Percentiles rank a stretch among this genome's conserved stretches.
These are phyloP conservation scores for Salvelinus sp. DNA, from an alignment of 2,113 vertebrate genomes.

Conservation along the genomic window DNA sequence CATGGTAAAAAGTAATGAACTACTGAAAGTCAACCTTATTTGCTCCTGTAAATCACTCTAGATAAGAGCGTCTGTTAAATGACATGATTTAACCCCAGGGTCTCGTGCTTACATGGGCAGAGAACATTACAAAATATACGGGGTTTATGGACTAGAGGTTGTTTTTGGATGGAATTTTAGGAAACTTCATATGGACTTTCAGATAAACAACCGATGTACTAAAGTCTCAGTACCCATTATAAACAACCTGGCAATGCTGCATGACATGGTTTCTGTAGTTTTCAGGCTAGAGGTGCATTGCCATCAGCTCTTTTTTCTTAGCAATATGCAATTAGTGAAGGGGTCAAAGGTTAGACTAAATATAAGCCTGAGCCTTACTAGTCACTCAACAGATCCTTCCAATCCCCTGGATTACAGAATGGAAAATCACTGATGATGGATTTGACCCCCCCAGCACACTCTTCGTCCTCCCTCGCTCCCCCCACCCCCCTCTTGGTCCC, in stretches of 20 bases:
- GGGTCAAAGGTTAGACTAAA: slow-evolving; percentile 51
- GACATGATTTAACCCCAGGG: too few relatives aligned
- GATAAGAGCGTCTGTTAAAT: too few relatives aligned
- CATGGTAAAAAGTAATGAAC: too few relatives aligned
- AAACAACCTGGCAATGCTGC: not conserved
- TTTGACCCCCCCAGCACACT: slow-evolving; percentile 62
- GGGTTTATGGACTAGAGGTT: too few relatives aligned
- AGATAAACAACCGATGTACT: not conserved
- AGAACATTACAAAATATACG: too few relatives aligned
- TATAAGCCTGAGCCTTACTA: slow-evolving; percentile 56
- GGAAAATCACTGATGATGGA: slow-evolving; percentile 86
- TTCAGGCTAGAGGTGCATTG: not conserved
- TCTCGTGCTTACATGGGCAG: too few relatives aligned
- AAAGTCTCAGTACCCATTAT: not conserved
- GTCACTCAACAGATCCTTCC: slow-evolving; percentile 81
- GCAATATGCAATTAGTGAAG: too few relatives aligned
- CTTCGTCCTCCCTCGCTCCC: not conserved
- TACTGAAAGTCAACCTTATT: too few relatives aligned
- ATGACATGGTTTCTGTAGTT: not conserved
- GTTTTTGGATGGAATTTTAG: too few relatives aligned
- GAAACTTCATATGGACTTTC: too few relatives aligned
- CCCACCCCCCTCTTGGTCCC: slow-evolving; percentile 2
- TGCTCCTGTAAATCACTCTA: too few relatives aligned
- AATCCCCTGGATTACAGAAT: slow-evolving; percentile 82
- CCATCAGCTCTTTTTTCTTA: slow-evolving; percentile 55